These are phyloP conservation scores for Leucophora obtusa DNA, from an alignment of 2,888 invertebrate species.

Conservation along the genomic window DNA sequence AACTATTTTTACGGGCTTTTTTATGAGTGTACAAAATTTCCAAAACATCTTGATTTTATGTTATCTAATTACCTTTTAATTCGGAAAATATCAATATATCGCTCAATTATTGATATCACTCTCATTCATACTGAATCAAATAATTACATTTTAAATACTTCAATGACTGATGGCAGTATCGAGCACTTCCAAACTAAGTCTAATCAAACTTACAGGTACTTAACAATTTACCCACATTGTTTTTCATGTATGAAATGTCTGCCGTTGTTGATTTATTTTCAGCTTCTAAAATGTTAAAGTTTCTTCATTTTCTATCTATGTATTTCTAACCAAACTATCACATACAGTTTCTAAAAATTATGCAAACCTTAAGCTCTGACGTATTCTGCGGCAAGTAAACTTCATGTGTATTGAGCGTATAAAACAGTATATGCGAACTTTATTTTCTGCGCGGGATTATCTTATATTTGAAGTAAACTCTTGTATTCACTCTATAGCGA, in stretches of 20 bases:
- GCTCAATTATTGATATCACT: too few relatives aligned
- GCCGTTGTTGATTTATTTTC: conserved; percentile 44
- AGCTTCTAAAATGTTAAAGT: conserved; percentile 39
- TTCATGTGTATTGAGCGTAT: not conserved
- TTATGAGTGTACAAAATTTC: too few relatives aligned
- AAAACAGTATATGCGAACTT: not conserved
- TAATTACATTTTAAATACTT: too few relatives aligned
- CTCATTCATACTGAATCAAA: too few relatives aligned
- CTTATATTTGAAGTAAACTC: not conserved
- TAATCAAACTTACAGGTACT: too few relatives aligned
- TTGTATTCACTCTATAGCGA: not conserved
- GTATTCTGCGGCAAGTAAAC: not conserved
- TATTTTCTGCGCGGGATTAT: not conserved
- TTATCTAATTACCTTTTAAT: too few relatives aligned
- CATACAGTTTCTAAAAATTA: not conserved
- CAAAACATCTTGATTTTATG: too few relatives aligned
- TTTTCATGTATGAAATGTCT: not conserved
- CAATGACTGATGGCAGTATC: too few relatives aligned
- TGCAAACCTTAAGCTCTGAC: not conserved
- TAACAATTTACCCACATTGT: not conserved
- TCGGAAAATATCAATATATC: too few relatives aligned
- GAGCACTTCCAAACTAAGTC: too few relatives aligned
- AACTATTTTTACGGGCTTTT: too few relatives aligned
- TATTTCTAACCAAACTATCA: conserved; percentile 12
- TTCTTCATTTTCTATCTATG: conserved; percentile 38